A percentile compares a stretch with the other conserved stretches of the same genome.
Conservation (phyloP, 2,797 vertebrate genomes). For the Crocodylus rhombifer region DNA sequence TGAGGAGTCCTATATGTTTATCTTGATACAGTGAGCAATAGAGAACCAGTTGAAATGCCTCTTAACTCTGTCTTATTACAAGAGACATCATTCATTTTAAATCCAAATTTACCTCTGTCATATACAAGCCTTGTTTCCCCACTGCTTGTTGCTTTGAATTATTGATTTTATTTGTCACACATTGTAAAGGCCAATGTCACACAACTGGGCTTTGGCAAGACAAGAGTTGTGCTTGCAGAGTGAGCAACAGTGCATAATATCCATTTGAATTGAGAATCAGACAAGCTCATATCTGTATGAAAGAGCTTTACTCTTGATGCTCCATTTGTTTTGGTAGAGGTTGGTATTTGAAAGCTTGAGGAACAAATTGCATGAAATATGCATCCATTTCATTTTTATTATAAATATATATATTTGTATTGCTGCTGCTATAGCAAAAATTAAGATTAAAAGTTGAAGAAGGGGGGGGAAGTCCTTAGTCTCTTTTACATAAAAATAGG, state of each 20-base stretch:
- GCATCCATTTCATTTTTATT: fast-evolving
- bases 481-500: background rate
- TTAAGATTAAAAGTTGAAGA: background rate
- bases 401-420: background rate
- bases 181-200: background rate
- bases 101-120: background rate
- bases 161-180: background rate
- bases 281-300: background rate
- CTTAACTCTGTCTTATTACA: background rate
- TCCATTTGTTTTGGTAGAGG: background rate
- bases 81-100: background rate
- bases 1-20: background rate
- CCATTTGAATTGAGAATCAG: background rate
- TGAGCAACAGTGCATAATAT: background rate
- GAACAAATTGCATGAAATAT: background rate
- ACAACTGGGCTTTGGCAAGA: background rate
- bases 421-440: background rate
- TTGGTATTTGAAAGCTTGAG: background rate
- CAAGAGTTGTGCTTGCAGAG: background rate
- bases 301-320: background rate
- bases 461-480: background rate
- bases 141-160: background rate
- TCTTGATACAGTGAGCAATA: background rate
- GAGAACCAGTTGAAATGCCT: background rate
- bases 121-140: background rate